A percentile compares a stretch with the other conserved stretches of the same genome.
Conservation (phyloP, 2,113 vertebrate genomes). For the Sander vitreus region DNA sequence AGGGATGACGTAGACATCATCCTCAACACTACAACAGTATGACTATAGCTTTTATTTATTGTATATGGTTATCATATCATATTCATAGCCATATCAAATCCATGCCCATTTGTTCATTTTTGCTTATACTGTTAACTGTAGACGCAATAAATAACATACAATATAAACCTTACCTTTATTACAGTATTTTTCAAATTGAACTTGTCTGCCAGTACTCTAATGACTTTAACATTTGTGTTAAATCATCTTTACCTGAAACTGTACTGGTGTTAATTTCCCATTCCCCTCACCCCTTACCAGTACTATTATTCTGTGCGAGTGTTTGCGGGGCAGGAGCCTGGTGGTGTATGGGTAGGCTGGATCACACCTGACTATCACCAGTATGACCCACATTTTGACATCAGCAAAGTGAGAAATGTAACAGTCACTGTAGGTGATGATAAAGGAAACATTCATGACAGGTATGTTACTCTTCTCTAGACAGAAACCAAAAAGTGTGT, state of each 20-base stretch:
- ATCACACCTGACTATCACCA: conserved; percentile 95
- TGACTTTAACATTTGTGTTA: background rate
- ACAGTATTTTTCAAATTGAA: background rate
- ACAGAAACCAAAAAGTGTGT: background rate
- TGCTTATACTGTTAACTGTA: background rate
- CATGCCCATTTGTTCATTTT: background rate
- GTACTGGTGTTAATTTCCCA: conserved; percentile 2
- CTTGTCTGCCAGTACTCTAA: background rate
- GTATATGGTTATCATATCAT: conserved; percentile 3
- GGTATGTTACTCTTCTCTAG: conserved; percentile 73
- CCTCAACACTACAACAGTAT: conserved; percentile 93
- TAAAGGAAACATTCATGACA: conserved; percentile 93
- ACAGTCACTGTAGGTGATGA: conserved; percentile 94
- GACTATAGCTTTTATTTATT: background rate
- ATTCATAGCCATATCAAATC: background rate
- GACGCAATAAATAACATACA: background rate
- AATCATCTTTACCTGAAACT: background rate
- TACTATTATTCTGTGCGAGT: conserved; percentile 93
- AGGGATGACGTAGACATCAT: conserved; percentile 93
- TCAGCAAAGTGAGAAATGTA: conserved; percentile 91
- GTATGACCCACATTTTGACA: conserved; percentile 90
- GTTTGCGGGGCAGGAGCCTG: conserved; percentile 92
- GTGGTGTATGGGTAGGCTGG: conserved; percentile 93
- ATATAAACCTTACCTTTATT: background rate
- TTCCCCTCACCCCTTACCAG: conserved; percentile 69